Evolutionary conservation across 2,113 vertebrate genomes (phyloP).

Genomic region (Chelonoidis abingdonii): DNA sequence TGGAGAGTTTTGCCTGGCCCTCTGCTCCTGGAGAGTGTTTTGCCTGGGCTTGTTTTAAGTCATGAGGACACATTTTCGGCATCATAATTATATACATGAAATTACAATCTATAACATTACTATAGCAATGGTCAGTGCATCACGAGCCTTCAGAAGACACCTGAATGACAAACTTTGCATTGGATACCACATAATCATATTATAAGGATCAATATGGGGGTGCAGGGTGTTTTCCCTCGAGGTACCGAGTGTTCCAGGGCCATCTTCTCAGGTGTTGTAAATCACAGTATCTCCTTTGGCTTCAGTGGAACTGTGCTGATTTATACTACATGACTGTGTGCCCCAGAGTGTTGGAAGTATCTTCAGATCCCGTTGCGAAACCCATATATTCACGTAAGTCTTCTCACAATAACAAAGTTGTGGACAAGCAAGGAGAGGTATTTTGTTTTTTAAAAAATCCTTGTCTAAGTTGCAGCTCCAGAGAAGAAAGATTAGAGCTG

Average conservation of each 20-base stretch:
- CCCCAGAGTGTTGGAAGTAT: neutral
- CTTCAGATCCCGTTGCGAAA: neutral
- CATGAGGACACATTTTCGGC: too few species aligned
- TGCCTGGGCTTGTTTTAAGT: too few species aligned
- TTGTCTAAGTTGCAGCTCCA: neutral
- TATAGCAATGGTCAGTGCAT: too few species aligned
- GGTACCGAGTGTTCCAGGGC: neutral
- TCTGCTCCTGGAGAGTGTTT: too few species aligned
- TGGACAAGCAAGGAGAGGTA: neutral
- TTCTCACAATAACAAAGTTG: neutral
- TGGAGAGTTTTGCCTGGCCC: too few species aligned
- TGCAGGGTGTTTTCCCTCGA: too few species aligned
- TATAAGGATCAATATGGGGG: too few species aligned
- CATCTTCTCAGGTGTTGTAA: neutral
- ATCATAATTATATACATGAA: too few species aligned
- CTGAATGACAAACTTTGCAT: too few species aligned
- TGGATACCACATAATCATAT: too few species aligned
- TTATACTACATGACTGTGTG: neutral
- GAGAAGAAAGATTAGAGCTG: neutral
- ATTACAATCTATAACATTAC: too few species aligned
- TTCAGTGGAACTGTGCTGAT: neutral
- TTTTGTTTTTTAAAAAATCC: conserved; percentile 21
- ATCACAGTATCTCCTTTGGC: neutral
- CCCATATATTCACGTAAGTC: neutral
- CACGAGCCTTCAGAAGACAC: too few species aligned